A percentile compares a stretch with the other conserved stretches of the same genome.
Evolutionary conservation across 2,888 invertebrate species (phyloP).

Genomic region (Thymelicus lineola): DNA sequence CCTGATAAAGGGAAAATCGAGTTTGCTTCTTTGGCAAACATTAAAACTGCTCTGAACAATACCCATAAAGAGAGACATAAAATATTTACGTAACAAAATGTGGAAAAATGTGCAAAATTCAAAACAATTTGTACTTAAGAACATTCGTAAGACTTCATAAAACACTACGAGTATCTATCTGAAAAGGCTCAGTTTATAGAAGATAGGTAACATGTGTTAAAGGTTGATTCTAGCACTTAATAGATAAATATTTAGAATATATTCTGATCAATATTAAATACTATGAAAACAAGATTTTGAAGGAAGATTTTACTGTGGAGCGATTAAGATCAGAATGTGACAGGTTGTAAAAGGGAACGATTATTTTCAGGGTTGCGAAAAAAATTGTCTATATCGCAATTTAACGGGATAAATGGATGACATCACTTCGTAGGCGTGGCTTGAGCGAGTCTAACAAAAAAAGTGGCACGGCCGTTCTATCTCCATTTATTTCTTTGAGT

Average conservation of each 20-base stretch:
- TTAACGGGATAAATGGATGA: background rate
- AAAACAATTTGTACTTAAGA: background rate
- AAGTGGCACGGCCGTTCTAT: background rate
- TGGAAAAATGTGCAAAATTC: too few relatives aligned
- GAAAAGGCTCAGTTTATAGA: too few relatives aligned
- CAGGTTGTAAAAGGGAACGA: background rate
- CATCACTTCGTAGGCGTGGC: background rate
- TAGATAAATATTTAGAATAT: too few relatives aligned
- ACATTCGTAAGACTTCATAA: too few relatives aligned
- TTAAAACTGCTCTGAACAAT: conserved; percentile 81
- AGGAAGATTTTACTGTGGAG: background rate
- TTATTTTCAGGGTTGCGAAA: background rate
- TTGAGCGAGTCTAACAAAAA: background rate
- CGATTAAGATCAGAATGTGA: background rate
- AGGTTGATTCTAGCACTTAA: too few relatives aligned
- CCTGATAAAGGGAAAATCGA: conserved; percentile 90
- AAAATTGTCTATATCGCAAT: background rate
- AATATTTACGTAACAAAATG: background rate
- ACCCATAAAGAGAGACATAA: conserved; percentile 42
- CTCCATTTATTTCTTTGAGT: background rate
- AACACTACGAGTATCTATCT: too few relatives aligned
- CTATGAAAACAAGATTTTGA: background rate
- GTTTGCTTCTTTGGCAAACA: conserved; percentile 85
- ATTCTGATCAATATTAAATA: too few relatives aligned
- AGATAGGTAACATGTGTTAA: too few relatives aligned